These are phyloP conservation scores for Apocheima hispidaria DNA, from an alignment of 2,888 invertebrate species.

Conservation along the genomic window DNA sequence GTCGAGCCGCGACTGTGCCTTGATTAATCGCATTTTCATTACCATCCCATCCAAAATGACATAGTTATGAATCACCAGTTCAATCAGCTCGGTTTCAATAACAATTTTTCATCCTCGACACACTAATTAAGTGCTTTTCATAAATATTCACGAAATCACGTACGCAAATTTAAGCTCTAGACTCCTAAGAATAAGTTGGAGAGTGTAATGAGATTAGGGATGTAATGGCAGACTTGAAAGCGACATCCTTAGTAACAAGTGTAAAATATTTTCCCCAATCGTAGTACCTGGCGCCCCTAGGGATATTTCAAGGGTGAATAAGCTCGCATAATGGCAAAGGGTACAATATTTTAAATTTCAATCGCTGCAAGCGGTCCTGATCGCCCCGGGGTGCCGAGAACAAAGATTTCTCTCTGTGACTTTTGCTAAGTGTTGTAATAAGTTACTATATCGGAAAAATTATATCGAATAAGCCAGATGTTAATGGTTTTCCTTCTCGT, in stretches of 20 bases:
- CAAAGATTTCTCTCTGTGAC: constrained; percentile 81
- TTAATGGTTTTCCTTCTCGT: constrained; percentile 25
- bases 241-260: constrained; percentile 85
- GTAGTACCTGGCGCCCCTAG: constrained; percentile 84
- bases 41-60: constrained; percentile 81
- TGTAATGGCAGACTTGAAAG: constrained; percentile 73
- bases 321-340: constrained; percentile 86
- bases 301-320: constrained; percentile 87
- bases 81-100: constrained; percentile 84
- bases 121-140: constrained; percentile 85
- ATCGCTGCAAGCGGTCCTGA: constrained; percentile 84
- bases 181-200: constrained; percentile 47
- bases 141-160: constrained; percentile 70
- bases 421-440: constrained; percentile 79
- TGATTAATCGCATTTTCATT: constrained; percentile 82
- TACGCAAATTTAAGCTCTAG: constrained; percentile 60
- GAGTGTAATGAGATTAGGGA: constrained; percentile 54
- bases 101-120: constrained; percentile 86
- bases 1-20: constrained; percentile 59
- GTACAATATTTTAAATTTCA: constrained; percentile 87
- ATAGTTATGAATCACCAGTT: constrained; percentile 83
- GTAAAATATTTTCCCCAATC: constrained; percentile 86
- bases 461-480: constrained; percentile 49
- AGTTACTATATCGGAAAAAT: constrained; percentile 70
- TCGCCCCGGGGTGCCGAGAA: constrained; percentile 73